Evolutionary conservation across 2,797 vertebrate genomes (phyloP), one percentile per base, ranked within the genome.

Genomic region (Poeciliopsis gracilis): DNA sequence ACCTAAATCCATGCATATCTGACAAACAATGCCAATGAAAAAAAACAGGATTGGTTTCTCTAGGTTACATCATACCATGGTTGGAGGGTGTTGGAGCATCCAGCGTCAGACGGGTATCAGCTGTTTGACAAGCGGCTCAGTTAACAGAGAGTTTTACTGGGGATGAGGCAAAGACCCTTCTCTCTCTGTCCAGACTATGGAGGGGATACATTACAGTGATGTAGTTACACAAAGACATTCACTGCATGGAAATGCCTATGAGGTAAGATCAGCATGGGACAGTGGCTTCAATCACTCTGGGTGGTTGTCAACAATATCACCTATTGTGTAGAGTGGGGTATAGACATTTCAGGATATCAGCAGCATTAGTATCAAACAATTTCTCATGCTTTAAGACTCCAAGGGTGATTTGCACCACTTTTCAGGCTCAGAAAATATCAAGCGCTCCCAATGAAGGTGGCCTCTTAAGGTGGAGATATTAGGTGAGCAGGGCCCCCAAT

Each of bases 371-470:
- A 94, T 94, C 93, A 90, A 91, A 92, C 87, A 72, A 92, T 93
- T 94, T 90, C 90, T 90, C 89, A 92, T 89, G 92, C 89, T 91
- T 88, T 82, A 77, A 89, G 93, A 92, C 92, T 93, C 95, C 95
- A 91, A 92, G 87, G 89, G 95, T 93, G 95, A 95, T 93, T 92
- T 96, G 95, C 88, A 79, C 95, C 94, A 96, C 90, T 95, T 96
- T 91, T 87, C 72, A 84, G 81, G 89, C 88, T 91, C 89, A 85
- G 86, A 82, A 92, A 92, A 93, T 89, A 91, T 91, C 91, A 92
- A 93, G 82, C 89, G 81, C 89, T 91, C 80, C 87, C 90, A 87
- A 91, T 86, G 83, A 90, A 89, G 90, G 89, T 86, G 89, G 90
- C 90, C 86, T 90, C 91, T 90, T 80, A 90, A 63, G 92, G 89